A percentile compares a stretch with the other conserved stretches of the same genome.
Conservation (phyloP, 2,888 invertebrate genomes). For the Arrhopalites spinosus region DNA sequence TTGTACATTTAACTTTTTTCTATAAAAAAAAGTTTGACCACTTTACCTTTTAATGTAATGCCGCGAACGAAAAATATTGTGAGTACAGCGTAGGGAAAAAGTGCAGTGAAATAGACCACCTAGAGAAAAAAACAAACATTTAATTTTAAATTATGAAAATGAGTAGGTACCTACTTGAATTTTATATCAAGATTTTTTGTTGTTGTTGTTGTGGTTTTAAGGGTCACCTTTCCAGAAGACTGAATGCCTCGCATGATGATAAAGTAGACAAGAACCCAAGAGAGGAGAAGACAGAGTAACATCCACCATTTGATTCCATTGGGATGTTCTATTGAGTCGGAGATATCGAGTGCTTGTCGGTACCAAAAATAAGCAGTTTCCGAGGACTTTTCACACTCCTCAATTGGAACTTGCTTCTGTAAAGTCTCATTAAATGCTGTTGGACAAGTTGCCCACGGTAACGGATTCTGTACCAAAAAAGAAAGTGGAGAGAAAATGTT, state of each 20-base stretch:
- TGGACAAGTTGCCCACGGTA: constrained; percentile 87
- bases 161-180: too few relatives aligned
- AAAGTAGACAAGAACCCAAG: constrained; percentile 90
- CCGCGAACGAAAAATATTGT: constrained; percentile 93
- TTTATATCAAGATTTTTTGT: too few relatives aligned
- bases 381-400: constrained; percentile 81
- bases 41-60: constrained; percentile 70
- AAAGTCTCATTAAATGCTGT: constrained; percentile 66
- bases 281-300: constrained; percentile 79
- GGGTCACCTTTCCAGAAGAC: constrained; percentile 90
- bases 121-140: constrained; percentile 61
- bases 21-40: too few relatives aligned
- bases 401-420: constrained; percentile 58
- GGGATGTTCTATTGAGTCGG: constrained; percentile 81
- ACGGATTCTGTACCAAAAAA: constrained; percentile 57
- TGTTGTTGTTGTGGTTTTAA: too few relatives aligned
- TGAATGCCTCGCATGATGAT: constrained; percentile 97
- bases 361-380: constrained; percentile 94
- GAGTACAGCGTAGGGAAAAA: constrained; percentile 91
- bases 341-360: constrained; percentile 83
- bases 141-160: too few relatives aligned
- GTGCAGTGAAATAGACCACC: constrained; percentile 94
- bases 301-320: constrained; percentile 93
- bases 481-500: neutral
- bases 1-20: too few relatives aligned